Evolutionary conservation across 2,888 invertebrate species (phyloP).

Genomic region (Mythimna pallens): DNA sequence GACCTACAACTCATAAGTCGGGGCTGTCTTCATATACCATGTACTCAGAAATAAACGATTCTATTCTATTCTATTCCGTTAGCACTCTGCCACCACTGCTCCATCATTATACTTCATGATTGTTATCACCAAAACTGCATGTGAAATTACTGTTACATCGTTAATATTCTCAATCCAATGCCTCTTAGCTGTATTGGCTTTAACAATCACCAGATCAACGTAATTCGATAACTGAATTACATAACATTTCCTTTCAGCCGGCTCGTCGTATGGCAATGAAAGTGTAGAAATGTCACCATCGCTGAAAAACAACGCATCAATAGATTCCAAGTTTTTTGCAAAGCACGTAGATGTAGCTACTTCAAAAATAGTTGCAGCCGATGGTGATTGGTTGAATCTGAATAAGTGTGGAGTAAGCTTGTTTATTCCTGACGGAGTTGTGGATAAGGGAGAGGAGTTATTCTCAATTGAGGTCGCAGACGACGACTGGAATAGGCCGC

Average conservation of each 20-base stretch:
- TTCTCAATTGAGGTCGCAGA: slow-evolving; percentile 97
- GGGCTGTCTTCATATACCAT: too few relatives aligned
- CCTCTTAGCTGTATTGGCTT: slow-evolving; percentile 59
- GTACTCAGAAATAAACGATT: too few relatives aligned
- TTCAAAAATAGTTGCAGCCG: slow-evolving; percentile 89
- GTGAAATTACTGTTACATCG: not conserved
- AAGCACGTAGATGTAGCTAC: slow-evolving; percentile 80
- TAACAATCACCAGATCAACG: slow-evolving; percentile 1
- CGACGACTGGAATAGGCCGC: slow-evolving; percentile 97
- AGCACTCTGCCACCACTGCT: too few relatives aligned
- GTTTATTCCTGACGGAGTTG: slow-evolving; percentile 96
- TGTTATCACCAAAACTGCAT: not conserved
- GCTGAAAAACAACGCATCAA: slow-evolving; percentile 84
- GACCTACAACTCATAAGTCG: too few relatives aligned
- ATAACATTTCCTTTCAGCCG: slow-evolving; percentile 76
- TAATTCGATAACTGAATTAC: not conserved
- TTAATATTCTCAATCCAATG: slow-evolving; percentile 29
- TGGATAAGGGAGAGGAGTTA: slow-evolving; percentile 95
- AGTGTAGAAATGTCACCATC: slow-evolving; percentile 88
- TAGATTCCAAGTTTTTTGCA: slow-evolving; percentile 80
- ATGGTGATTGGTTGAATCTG: slow-evolving; percentile 92
- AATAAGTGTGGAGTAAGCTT: slow-evolving; percentile 95
- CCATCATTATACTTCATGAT: not conserved
- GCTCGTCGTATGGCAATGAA: slow-evolving; percentile 87
- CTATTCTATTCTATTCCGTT: too few relatives aligned